These are phyloP conservation scores for Cyrtorhinus lividipennis DNA, from an alignment of 1,140 invertebrate species.

Conservation along the genomic window DNA sequence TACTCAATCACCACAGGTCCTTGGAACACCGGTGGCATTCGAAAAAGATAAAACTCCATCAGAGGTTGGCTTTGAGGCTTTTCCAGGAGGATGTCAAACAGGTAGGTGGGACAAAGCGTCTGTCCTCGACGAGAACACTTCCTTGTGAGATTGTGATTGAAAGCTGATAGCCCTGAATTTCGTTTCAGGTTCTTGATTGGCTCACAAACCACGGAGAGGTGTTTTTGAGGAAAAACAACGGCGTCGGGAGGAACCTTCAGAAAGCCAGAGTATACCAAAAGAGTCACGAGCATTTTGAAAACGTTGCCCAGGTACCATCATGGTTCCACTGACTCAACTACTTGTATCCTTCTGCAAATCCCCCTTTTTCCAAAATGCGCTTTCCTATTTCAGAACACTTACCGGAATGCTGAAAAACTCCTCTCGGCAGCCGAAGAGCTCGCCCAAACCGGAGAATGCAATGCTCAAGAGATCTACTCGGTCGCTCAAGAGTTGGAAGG, in stretches of 20 bases:
- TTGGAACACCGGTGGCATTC: slow-evolving; percentile 88
- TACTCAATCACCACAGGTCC: slow-evolving; percentile 80
- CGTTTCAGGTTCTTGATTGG: slow-evolving; percentile 84
- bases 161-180: too few species aligned
- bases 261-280: slow-evolving; percentile 91
- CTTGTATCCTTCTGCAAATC: too few species aligned
- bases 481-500: slow-evolving; percentile 84
- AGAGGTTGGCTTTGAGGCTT: slow-evolving; percentile 76
- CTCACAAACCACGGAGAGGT: slow-evolving; percentile 97
- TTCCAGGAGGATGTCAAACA: slow-evolving; percentile 93
- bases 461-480: slow-evolving; percentile 85
- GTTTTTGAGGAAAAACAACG: slow-evolving; percentile 90
- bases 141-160: too few species aligned
- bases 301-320: slow-evolving; percentile 87
- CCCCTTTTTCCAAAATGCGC: too few species aligned
- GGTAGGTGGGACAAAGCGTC: too few species aligned
- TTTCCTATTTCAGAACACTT: slow-evolving; percentile 71
- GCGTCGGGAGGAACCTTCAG: slow-evolving; percentile 85
- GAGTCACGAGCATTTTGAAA: slow-evolving; percentile 96
- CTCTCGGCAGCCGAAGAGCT: slow-evolving; percentile 88
- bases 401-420: slow-evolving; percentile 95
- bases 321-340: too few species aligned
- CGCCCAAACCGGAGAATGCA: slow-evolving; percentile 89
- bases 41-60: slow-evolving; percentile 85
- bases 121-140: too few species aligned